Percentiles rank a stretch among this genome's conserved stretches.
These are phyloP conservation scores for Hydractinia symbiolongicarpus DNA, from an alignment of 30 jellyfish, hydroid and myxozoan species.

Conservation along the genomic window DNA sequence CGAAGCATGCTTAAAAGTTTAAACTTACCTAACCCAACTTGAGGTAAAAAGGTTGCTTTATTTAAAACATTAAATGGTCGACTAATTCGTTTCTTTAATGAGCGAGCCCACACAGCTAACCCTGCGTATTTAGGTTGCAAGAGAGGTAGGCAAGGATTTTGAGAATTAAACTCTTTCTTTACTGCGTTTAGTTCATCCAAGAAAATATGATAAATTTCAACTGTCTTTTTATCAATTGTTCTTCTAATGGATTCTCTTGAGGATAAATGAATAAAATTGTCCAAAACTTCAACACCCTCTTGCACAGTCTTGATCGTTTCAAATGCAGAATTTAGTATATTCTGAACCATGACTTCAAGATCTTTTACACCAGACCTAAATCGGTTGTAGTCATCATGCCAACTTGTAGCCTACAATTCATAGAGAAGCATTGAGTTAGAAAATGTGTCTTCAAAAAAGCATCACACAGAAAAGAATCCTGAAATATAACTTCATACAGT, in stretches of 20 bases:
- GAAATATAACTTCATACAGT: too few species aligned
- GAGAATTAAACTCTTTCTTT: conserved; percentile 85
- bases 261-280: conserved; percentile 72
- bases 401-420: conserved; percentile 68
- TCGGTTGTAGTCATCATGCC: conserved; percentile 96
- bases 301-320: conserved; percentile 87
- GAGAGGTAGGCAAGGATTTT: conserved; percentile 64
- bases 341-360: conserved; percentile 93
- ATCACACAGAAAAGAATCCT: too few species aligned
- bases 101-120: conserved; percentile 95
- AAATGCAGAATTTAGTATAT: conserved; percentile 77
- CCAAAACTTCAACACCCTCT: conserved; percentile 83
- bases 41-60: conserved; percentile 61
- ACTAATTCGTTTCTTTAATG: conserved; percentile 77
- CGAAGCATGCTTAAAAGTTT: not conserved
- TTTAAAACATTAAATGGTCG: conserved; percentile 55
- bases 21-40: conserved; percentile 61
- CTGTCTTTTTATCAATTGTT: conserved; percentile 80
- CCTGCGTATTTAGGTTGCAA: conserved; percentile 96
- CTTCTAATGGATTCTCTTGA: conserved; percentile 91
- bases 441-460: not conserved
- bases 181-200: conserved; percentile 81
- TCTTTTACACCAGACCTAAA: conserved; percentile 90
- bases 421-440: not conserved
- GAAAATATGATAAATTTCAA: conserved; percentile 66